Conservation (phyloP, 1,140 invertebrate genomes). For the Paramacrobiotus metropolitanus region DNA sequence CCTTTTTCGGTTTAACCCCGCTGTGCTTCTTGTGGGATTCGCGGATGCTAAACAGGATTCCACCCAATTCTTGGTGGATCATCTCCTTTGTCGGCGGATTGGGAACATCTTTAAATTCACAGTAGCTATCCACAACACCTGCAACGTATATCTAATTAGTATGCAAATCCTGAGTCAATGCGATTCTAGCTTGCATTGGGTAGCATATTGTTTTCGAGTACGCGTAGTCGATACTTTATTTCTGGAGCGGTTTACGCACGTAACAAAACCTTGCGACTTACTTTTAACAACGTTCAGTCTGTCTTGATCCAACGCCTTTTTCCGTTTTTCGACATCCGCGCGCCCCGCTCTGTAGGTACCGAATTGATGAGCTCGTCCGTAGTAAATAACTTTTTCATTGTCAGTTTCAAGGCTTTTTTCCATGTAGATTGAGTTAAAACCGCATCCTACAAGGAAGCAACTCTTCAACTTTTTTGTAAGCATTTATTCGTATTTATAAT, state of each 20-base stretch:
- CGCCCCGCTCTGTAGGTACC: neutral
- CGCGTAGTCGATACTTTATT: too few species aligned
- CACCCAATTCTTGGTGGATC: neutral
- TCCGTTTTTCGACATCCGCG: neutral
- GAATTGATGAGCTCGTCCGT: neutral
- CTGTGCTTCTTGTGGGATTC: neutral
- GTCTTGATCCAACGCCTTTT: neutral
- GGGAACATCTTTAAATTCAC: neutral
- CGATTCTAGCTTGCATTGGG: too few species aligned
- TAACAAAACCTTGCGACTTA: too few species aligned
- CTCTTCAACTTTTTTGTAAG: too few species aligned
- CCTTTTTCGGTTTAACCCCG: too few species aligned
- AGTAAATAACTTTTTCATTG: neutral
- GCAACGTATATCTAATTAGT: too few species aligned
- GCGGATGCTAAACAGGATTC: conserved; percentile 1
- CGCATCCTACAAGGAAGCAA: neutral
- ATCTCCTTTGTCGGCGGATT: neutral
- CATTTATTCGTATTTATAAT: too few species aligned
- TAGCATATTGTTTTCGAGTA: too few species aligned
- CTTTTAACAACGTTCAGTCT: neutral
- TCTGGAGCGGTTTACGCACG: too few species aligned
- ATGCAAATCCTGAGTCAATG: too few species aligned
- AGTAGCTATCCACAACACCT: neutral
- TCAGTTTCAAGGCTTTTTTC: neutral
- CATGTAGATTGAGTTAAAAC: neutral